phyloP scores from a whole-genome alignment of 2,797 vertebrate genomes.

The Urocyon cinereoargenteus region DNA sequence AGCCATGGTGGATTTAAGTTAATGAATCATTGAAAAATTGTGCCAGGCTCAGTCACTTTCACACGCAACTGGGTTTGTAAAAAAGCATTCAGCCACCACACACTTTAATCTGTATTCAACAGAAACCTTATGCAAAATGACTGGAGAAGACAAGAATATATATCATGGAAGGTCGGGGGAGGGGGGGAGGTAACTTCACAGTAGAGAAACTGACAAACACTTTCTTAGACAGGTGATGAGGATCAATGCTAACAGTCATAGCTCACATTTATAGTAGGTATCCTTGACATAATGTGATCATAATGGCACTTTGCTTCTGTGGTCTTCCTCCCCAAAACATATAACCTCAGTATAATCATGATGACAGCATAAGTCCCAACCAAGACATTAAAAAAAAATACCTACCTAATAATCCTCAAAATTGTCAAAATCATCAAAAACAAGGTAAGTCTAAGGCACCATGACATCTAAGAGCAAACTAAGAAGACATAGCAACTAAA shows the following conservation, averaged over 20 bases:
- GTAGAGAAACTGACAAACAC: background rate
- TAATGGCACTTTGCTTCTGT: background rate
- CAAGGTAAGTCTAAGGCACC: background rate
- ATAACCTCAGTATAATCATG: background rate
- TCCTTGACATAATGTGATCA: background rate
- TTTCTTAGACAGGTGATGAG: background rate
- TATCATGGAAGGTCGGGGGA: background rate
- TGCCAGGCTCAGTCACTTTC: slow-evolving; percentile 24
- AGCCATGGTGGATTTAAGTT: background rate
- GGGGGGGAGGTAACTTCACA: background rate
- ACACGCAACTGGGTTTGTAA: background rate
- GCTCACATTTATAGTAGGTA: no score
- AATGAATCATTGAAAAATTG: slow-evolving; percentile 52
- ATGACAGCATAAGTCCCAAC: background rate
- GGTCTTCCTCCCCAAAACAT: background rate
- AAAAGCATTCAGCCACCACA: background rate
- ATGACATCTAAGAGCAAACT: background rate
- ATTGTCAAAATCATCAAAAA: background rate
- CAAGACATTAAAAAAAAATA: background rate
- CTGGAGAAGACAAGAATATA: background rate
- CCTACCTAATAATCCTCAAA: background rate
- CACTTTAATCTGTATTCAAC: background rate
- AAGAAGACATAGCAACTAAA: background rate
- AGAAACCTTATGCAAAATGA: background rate
- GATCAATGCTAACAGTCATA: background rate